phyloP scores from a whole-genome alignment of 2,888 invertebrate species.

The Eupeodes luniger region DNA sequence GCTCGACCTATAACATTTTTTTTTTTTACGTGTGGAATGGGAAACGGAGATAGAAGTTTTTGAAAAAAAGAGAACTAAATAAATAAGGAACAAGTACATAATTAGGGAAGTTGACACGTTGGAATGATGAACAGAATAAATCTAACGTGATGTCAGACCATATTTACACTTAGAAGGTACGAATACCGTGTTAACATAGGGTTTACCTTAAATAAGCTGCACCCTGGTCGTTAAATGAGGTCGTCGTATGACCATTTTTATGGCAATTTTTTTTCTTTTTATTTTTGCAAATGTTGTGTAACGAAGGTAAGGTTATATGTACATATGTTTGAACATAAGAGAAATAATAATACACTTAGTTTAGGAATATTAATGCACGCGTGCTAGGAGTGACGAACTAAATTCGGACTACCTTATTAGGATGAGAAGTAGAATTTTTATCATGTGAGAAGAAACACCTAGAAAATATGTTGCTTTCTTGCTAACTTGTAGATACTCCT shows the following conservation, averaged over 20 bases:
- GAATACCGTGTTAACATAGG: slow-evolving; percentile 9
- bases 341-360: too few relatives aligned
- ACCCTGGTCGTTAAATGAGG: background rate
- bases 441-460: too few relatives aligned
- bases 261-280: background rate
- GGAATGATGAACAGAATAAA: slow-evolving; percentile 49
- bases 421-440: too few relatives aligned
- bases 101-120: slow-evolving; percentile 45
- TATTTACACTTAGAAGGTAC: slow-evolving; percentile 19
- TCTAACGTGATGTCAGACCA: slow-evolving; percentile 53
- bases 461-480: too few relatives aligned
- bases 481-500: too few relatives aligned
- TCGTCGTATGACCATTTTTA: background rate
- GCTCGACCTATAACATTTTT: background rate
- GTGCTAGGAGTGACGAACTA: too few relatives aligned
- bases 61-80: too few relatives aligned
- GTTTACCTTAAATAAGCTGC: background rate
- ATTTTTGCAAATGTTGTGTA: background rate
- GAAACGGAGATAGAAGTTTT: background rate
- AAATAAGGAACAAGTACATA: slow-evolving; percentile 38
- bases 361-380: too few relatives aligned
- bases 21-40: background rate
- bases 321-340: background rate
- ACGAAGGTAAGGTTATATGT: too few relatives aligned
- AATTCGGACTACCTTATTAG: too few relatives aligned